Percentiles rank a stretch among this genome's conserved stretches.
Conservation (phyloP, 1,140 invertebrate species). For the Leptinotarsa lineolata region DNA sequence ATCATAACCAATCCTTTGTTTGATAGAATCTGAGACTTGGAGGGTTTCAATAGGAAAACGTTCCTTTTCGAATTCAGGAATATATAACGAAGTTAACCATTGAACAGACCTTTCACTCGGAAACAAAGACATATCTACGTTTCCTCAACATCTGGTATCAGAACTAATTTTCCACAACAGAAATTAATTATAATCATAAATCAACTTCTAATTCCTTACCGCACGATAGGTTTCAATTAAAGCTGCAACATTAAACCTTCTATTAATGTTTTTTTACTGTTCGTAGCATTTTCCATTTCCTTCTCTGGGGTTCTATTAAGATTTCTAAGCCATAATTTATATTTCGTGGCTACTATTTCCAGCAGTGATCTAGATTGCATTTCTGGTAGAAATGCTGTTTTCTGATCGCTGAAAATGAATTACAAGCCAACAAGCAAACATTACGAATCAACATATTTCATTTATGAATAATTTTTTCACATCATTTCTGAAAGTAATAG, state of each 20-base stretch:
- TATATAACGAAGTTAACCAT: no score
- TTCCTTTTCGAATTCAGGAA: no score
- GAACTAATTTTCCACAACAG: not conserved
- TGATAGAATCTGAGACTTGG: no score
- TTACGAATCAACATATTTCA: no score
- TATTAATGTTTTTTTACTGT: conserved; percentile 6
- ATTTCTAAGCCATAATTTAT: conserved; percentile 3
- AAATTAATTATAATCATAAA: not conserved
- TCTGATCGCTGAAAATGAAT: no score
- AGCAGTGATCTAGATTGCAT: not conserved
- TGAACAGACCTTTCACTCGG: no score
- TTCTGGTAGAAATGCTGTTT: not conserved
- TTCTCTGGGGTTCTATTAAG: not conserved
- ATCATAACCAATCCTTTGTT: no score
- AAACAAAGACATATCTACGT: not conserved
- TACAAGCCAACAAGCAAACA: no score
- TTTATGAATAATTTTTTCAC: no score
- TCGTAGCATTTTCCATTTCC: conserved; percentile 3
- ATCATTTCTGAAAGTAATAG: no score
- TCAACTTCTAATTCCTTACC: not conserved
- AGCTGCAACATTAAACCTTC: not conserved
- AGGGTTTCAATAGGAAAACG: no score
- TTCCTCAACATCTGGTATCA: not conserved
- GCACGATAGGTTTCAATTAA: conserved; percentile 1
- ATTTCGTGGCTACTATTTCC: conserved; percentile 3